Evolutionary conservation across 2,888 invertebrate species (phyloP).

Genomic region (Lithophane socia): DNA sequence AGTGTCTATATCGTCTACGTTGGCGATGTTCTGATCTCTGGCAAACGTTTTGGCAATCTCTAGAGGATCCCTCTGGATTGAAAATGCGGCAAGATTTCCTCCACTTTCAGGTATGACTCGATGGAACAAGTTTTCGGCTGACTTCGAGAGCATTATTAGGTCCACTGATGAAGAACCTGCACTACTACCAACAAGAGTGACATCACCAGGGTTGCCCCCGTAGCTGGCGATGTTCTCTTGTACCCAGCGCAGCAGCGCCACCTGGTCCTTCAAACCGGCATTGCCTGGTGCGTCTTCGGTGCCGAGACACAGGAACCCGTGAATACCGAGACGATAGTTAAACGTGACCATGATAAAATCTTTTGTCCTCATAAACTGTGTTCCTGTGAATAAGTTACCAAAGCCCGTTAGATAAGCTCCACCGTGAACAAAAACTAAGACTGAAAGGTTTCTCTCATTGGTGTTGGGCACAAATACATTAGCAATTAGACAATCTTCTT

Average conservation of each 20-base stretch:
- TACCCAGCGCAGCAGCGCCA: constrained; percentile 76
- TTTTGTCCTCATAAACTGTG: constrained; percentile 45
- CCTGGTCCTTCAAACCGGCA: constrained; percentile 76
- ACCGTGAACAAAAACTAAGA: constrained; percentile 73
- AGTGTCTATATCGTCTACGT: constrained; percentile 70
- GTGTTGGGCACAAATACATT: constrained; percentile 81
- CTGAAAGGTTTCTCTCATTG: constrained; percentile 67
- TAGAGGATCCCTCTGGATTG: constrained; percentile 72
- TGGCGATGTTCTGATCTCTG: constrained; percentile 62
- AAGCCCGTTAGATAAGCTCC: constrained; percentile 69
- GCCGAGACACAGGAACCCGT: constrained; percentile 72
- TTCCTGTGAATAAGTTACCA: constrained; percentile 34
- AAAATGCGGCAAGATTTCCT: constrained; percentile 66
- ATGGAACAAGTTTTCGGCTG: constrained; percentile 72
- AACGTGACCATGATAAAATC: constrained; percentile 71
- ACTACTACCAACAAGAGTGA: constrained; percentile 74
- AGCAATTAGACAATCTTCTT: constrained; percentile 80
- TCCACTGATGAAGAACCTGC: constrained; percentile 75
- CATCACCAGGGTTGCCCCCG: constrained; percentile 77
- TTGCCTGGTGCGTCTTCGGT: constrained; percentile 73
- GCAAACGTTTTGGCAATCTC: too few species aligned
- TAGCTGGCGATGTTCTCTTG: constrained; percentile 75
- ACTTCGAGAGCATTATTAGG: constrained; percentile 72
- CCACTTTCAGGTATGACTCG: constrained; percentile 78
- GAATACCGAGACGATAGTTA: constrained; percentile 71